Conservation (phyloP, 2,113 vertebrate genomes). For the Aix galericulata region DNA sequence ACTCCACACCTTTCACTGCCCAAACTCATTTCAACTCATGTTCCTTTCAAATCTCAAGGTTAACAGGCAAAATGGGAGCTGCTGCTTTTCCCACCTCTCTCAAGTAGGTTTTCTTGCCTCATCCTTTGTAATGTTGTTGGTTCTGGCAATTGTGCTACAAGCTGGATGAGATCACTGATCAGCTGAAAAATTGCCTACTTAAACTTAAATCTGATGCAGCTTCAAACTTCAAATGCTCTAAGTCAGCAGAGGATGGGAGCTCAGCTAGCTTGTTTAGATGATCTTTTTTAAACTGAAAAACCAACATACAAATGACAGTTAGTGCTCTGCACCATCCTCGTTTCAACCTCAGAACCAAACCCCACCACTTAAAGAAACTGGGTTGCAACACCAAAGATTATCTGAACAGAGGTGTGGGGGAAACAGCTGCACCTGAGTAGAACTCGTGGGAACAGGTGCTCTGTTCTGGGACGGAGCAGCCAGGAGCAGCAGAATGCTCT, state of each 20-base stretch:
- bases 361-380: background rate
- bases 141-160: background rate
- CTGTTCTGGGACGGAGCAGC: background rate
- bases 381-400: background rate
- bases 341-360: background rate
- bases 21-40: background rate
- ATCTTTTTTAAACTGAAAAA: background rate
- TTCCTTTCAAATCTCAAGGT: background rate
- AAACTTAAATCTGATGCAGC: background rate
- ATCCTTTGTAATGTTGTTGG: background rate
- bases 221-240: background rate
- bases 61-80: background rate
- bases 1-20: background rate
- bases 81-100: background rate
- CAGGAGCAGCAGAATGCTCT: background rate
- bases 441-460: background rate
- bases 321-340: background rate
- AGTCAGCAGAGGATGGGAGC: background rate
- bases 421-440: background rate
- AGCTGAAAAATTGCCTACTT: background rate
- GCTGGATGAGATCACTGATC: background rate
- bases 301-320: background rate
- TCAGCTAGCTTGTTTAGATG: background rate
- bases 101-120: background rate
- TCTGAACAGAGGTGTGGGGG: background rate